Percentiles rank a stretch among this genome's conserved stretches.
Evolutionary conservation across 2,113 vertebrate species (phyloP).

Genomic region (Melospiza melodia): DNA sequence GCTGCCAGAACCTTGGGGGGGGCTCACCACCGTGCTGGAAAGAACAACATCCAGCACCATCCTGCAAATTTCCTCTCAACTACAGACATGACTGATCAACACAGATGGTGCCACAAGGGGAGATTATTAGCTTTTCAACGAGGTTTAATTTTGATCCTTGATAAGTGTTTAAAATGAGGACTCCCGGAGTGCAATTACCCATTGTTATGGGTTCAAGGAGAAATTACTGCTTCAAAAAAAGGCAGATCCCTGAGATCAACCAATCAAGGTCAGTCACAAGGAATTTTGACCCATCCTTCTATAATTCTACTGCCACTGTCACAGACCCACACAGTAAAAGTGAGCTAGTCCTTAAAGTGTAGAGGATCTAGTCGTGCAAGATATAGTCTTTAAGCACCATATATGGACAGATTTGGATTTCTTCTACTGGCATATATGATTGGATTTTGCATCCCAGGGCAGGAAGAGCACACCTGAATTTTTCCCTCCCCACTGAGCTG

Average conservation of each 20-base stretch:
- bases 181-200: background rate
- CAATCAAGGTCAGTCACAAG: background rate
- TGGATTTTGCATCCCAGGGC: background rate
- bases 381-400: background rate
- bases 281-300: background rate
- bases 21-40: background rate
- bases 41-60: background rate
- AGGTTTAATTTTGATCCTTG: constrained; percentile 51
- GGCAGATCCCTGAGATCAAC: background rate
- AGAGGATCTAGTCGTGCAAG: background rate
- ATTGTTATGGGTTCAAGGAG: constrained; percentile 15
- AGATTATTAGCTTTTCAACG: constrained; percentile 44
- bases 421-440: background rate
- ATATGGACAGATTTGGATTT: background rate
- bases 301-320: background rate
- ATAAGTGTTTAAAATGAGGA: constrained; percentile 42
- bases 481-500: background rate
- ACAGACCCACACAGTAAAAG: background rate
- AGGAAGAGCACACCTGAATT: background rate
- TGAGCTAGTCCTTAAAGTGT: background rate
- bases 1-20: background rate
- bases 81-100: constrained; percentile 40
- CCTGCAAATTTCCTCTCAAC: constrained; percentile 28
- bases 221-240: background rate
- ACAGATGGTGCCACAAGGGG: constrained; percentile 40